A percentile compares a stretch with the other conserved stretches of the same genome.
Conservation (phyloP, 2,797 vertebrate species). For the Enteromius viviparus region DNA sequence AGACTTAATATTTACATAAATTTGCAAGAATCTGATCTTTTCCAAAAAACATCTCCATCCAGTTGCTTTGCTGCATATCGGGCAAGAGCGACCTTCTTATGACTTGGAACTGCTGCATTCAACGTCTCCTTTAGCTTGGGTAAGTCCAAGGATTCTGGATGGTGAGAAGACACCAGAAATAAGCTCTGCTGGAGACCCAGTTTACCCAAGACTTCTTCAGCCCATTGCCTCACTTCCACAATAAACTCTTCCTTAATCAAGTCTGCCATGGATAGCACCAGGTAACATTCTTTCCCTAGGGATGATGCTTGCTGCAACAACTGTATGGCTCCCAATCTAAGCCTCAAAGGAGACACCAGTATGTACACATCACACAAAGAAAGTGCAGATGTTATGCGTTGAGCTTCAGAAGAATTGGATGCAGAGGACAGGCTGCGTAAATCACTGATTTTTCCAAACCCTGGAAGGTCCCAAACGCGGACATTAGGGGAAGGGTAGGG, state of each 20-base stretch:
- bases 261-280: conserved; percentile 62
- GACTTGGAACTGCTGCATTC: conserved; percentile 27
- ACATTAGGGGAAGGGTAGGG: conserved; percentile 48
- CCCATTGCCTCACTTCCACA: conserved; percentile 53
- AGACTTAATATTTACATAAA: conserved; percentile 44
- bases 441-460: conserved; percentile 45
- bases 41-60: conserved; percentile 55
- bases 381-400: conserved; percentile 19
- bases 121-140: conserved; percentile 48
- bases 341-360: conserved; percentile 55
- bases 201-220: conserved; percentile 44
- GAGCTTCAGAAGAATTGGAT: conserved; percentile 16
- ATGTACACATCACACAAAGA: conserved; percentile 61
- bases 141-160: conserved; percentile 59
- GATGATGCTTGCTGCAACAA: conserved; percentile 49
- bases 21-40: conserved; percentile 49
- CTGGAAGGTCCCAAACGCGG: conserved; percentile 63
- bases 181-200: conserved; percentile 50
- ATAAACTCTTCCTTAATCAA: conserved; percentile 43
- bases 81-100: conserved; percentile 54
- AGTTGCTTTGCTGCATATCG: conserved; percentile 52
- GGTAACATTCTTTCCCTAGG: conserved; percentile 51
- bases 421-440: background rate
- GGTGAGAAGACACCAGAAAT: conserved; percentile 51
- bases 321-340: conserved; percentile 38